Evolutionary conservation across 2,888 invertebrate species (phyloP).

Genomic region (Heteromyza rotundicornis): DNA sequence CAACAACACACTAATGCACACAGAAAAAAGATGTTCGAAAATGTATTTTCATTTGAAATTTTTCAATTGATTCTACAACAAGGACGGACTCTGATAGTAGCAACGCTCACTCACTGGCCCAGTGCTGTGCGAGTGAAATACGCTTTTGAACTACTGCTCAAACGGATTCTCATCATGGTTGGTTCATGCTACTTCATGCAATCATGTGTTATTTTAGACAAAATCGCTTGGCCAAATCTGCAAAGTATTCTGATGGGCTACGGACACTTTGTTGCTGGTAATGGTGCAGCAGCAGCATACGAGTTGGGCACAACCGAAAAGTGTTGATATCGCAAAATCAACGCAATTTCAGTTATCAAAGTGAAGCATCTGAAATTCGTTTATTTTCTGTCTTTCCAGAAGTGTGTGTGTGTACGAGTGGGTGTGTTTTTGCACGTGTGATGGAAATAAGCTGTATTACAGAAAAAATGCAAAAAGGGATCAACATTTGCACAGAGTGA

Average conservation of each 20-base stretch:
- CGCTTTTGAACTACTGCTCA: not conserved
- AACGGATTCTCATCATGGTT: not conserved
- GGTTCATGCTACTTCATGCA: not conserved
- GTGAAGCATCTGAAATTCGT: slow-evolving; percentile 4
- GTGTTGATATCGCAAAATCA: slow-evolving; percentile 23
- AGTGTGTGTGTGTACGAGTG: no score
- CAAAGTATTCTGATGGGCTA: no score
- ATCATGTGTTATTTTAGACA: slow-evolving; percentile 9
- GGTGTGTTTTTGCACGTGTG: no score
- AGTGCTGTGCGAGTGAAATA: not conserved
- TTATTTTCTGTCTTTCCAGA: no score
- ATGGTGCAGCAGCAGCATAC: not conserved
- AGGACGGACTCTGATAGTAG: no score
- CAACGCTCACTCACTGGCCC: not conserved
- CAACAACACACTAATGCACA: not conserved
- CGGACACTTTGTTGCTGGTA: no score
- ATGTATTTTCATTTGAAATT: slow-evolving; percentile 2
- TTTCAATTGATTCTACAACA: slow-evolving; percentile 14
- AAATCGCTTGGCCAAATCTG: slow-evolving; percentile 15
- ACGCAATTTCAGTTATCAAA: slow-evolving; percentile 19
- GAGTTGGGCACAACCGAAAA: not conserved
- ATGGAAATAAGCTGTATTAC: no score
- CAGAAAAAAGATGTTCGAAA: not conserved
- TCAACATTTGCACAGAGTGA: no score
- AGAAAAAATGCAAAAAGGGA: no score